Base-by-base conservation (phyloP, 30 jellyfish, hydroid and myxozoan genomes). In the Chrysaora quinquecirrha region DNA sequence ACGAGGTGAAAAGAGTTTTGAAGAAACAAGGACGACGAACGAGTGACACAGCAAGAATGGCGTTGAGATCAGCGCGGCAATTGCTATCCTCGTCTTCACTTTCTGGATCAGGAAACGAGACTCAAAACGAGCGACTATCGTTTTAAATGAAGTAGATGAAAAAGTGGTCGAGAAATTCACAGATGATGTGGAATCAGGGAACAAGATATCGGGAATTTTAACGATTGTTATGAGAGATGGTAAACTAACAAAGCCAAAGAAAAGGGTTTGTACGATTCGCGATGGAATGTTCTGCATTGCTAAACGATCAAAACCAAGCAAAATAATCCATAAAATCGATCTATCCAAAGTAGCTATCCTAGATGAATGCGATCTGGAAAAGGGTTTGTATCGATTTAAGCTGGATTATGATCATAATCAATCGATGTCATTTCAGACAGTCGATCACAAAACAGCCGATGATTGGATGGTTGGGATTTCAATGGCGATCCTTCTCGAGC, bases 381-480 rank as follows among this genome's bases (percentile, higher is more conserved):
- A 61, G n/a, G 96, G 60, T 7, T 22, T 58, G 48, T 89, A 31
- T 70, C 77, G 85, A 2, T 95, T 95, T 61, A 88, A 88, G 19
- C 90, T 95, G 1, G 97, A 95, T 43, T 88, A 89, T 48, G 85
- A 84, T 0, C 65, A 83, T 1, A 88, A 72, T 11, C 74, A 73
- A 48, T 47, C 83, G 71, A 27, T 74, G 58, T 61, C 87, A 23
- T 84, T 95, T 34, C 89, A 84, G 43, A 89, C 97, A 16, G 78
- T 71, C n/a, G 94, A 88, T 63, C 96, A 78, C 46, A 24, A 61
- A 21, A 58, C 95, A 1, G 97, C 99, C 2, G 99, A 95, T 22
- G 66, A 82, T 29, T 95, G 99, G 99, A 95, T 95, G 99, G 99
- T 95, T 4, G 99, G 97, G 25, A 90, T 95, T 49, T 95, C 99